These are phyloP conservation scores for Phasia obesa DNA, from an alignment of 2,888 invertebrate species.

Conservation along the genomic window DNA sequence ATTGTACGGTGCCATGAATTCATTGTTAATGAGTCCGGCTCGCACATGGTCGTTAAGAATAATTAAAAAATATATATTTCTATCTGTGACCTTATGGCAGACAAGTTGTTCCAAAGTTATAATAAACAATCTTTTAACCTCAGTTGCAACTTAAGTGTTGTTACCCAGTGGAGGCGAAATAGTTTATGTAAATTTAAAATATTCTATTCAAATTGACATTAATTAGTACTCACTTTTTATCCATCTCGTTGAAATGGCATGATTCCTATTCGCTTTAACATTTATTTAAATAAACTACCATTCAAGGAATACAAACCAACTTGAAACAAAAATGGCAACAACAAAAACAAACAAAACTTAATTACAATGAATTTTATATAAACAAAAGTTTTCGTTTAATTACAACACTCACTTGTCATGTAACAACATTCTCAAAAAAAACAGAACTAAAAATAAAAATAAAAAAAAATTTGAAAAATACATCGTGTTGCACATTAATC, in stretches of 20 bases:
- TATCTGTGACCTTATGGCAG: no score
- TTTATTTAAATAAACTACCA: constrained; percentile 20
- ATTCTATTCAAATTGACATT: constrained; percentile 38
- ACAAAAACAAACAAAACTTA: constrained; percentile 33
- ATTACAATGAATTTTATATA: constrained; percentile 57
- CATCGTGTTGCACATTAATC: constrained; percentile 41
- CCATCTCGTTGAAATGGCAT: constrained; percentile 2
- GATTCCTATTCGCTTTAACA: constrained; percentile 7
- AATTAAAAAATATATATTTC: no score
- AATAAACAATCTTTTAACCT: background rate
- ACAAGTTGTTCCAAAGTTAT: background rate
- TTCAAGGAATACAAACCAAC: constrained; percentile 13
- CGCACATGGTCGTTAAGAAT: no score
- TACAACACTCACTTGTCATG: constrained; percentile 60
- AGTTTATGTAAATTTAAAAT: constrained; percentile 5
- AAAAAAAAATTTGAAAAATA: constrained; percentile 32
- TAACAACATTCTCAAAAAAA: constrained; percentile 16
- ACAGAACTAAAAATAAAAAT: background rate
- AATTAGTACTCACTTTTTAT: constrained; percentile 20
- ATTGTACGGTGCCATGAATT: no score
- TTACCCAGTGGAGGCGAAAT: constrained; percentile 19
- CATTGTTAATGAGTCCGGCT: no score
- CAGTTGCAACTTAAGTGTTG: background rate
- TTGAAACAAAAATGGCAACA: background rate
- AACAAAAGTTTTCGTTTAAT: constrained; percentile 60